phyloP scores from a whole-genome alignment of 2,113 vertebrate genomes.

The Ophthalmolycus amberensis region DNA sequence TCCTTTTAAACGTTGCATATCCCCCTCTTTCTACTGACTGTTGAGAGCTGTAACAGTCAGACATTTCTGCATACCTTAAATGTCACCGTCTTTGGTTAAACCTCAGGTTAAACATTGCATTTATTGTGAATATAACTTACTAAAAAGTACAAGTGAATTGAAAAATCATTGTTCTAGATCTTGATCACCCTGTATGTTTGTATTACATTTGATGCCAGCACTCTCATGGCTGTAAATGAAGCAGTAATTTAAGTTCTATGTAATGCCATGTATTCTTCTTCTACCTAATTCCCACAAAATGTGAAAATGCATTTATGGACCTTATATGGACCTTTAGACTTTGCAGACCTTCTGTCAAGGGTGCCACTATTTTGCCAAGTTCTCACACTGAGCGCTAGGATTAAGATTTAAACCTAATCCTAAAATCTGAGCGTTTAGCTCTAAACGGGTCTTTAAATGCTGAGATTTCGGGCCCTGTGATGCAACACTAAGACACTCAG shows the following conservation, averaged over 20 bases:
- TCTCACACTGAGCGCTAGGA: slow-evolving; percentile 10
- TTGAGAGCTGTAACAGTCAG: not conserved
- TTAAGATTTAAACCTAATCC: slow-evolving; percentile 34
- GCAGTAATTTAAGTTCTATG: not conserved
- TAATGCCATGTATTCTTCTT: not conserved
- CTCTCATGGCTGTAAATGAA: not conserved
- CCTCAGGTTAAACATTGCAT: not conserved
- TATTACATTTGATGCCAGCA: not conserved
- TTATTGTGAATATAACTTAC: not conserved
- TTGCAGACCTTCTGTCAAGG: not conserved
- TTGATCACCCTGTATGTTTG: not conserved
- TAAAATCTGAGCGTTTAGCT: slow-evolving; percentile 19
- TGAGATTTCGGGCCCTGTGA: slow-evolving; percentile 8
- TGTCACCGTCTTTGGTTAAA: not conserved
- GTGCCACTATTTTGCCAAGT: not conserved
- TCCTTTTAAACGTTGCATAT: not conserved
- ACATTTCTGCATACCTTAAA: not conserved
- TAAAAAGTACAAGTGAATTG: not conserved
- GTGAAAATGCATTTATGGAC: not conserved
- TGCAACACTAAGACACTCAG: not conserved
- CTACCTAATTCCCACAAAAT: not conserved
- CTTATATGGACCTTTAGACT: not conserved
- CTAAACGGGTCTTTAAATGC: slow-evolving; percentile 32
- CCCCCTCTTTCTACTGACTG: not conserved
- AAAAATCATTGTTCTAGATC: not conserved